Conservation (phyloP, 2,797 vertebrate genomes). For the Phoxinus dragarum region DNA sequence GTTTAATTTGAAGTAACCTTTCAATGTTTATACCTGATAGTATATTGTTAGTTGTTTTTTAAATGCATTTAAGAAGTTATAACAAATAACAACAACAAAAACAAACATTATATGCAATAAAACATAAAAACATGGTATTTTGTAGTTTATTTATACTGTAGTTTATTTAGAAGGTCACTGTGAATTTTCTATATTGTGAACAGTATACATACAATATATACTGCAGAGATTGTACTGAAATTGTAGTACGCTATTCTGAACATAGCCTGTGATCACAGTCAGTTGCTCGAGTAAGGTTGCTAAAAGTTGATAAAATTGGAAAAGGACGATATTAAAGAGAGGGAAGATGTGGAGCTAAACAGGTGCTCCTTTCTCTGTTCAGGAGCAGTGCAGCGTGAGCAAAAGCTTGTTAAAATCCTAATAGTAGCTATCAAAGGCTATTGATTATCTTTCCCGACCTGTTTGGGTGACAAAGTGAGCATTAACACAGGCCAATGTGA, state of each 20-base stretch:
- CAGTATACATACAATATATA: background rate
- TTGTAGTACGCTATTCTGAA: background rate
- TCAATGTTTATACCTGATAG: background rate
- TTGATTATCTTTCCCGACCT: constrained; percentile 87
- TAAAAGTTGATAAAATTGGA: constrained; percentile 50
- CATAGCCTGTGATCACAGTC: background rate
- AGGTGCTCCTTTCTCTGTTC: constrained; percentile 66
- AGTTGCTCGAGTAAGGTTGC: constrained; percentile 37
- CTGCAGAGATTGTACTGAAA: background rate
- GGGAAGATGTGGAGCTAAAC: constrained; percentile 57
- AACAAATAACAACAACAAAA: background rate
- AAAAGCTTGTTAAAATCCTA: constrained; percentile 84
- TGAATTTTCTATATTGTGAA: background rate
- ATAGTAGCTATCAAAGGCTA: constrained; percentile 85
- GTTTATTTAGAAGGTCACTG: background rate
- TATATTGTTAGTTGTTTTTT: background rate
- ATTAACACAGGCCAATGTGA: constrained; percentile 75
- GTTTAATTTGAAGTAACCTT: background rate
- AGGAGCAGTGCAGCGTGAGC: constrained; percentile 78
- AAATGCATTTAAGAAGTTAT: background rate
- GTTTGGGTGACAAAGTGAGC: constrained; percentile 86
- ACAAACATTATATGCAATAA: no score
- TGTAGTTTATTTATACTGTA: background rate
- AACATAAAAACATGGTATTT: background rate
- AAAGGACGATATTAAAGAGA: constrained; percentile 33